phyloP scores from a whole-genome alignment of 2,888 invertebrate genomes.

The Caenorhabditis japonica region DNA sequence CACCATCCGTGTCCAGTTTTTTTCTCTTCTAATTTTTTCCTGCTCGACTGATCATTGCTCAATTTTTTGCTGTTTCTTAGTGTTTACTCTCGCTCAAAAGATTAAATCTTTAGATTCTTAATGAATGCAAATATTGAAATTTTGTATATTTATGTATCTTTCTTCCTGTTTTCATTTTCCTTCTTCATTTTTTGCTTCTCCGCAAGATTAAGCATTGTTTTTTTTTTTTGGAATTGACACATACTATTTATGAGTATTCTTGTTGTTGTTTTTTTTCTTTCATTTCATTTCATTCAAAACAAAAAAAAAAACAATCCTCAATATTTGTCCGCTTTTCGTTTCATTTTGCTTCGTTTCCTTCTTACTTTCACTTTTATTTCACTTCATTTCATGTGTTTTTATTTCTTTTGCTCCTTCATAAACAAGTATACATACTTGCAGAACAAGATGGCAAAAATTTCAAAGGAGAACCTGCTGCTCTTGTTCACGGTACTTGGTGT shows the following conservation, averaged over 20 bases:
- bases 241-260: too few species aligned
- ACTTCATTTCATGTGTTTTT: not conserved
- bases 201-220: slow-evolving; percentile 25
- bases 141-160: slow-evolving; percentile 26
- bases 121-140: slow-evolving; percentile 49
- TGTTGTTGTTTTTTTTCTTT: not conserved
- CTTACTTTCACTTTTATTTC: not conserved
- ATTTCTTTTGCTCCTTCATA: not conserved
- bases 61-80: slow-evolving; percentile 12
- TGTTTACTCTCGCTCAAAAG: slow-evolving; percentile 32
- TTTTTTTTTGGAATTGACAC: not conserved
- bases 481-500: slow-evolving; percentile 66
- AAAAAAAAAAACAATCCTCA: slow-evolving; percentile 5
- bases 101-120: slow-evolving; percentile 1
- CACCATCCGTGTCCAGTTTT: slow-evolving; percentile 11
- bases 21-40: not conserved
- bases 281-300: slow-evolving; percentile 6
- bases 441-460: slow-evolving; percentile 52
- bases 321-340: slow-evolving; percentile 3
- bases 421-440: slow-evolving; percentile 9
- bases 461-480: slow-evolving; percentile 67
- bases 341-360: not conserved
- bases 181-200: slow-evolving; percentile 22
- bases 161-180: slow-evolving; percentile 12
- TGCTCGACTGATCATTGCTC: slow-evolving; percentile 34